Base-by-base conservation (phyloP, 2,113 vertebrate species). In the Petrocephalus microphthalmus region DNA sequence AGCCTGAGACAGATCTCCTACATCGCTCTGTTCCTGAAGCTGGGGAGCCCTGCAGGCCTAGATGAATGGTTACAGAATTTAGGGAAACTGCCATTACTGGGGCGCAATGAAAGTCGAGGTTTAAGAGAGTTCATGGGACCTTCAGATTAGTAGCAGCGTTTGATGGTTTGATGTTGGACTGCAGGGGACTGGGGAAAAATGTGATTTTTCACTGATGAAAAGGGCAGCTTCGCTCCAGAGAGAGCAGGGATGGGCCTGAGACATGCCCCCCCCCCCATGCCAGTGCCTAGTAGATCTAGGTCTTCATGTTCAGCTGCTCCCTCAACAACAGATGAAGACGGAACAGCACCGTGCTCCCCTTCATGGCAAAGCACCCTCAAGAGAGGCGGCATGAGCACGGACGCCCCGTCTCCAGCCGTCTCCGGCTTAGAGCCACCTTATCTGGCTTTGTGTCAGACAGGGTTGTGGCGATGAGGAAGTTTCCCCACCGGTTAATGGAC, bases 131-230 rank as follows among this genome's bases (percentile, higher is more conserved):
- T 85, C 51, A 49, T 20, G 47, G 42, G 89, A 52, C 52, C 67
- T 86, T 54, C 22, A 53, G 49, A 54, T 45, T 25, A 17, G 47
- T 52, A 15, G 7, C 22, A 49, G 49, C 10, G 22, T n/a, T n/a
- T n/a, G n/a, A n/a, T 42, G 42, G 42, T 85, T 85, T 85, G 49
- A 53, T 2, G 7, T n/a, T 33, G 56, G 22, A 60, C 56, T n/a
- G 2, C 56, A 60, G 56, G 56, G 56, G 7, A n/a, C 22, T 7
- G 20, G 56, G 20, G 22, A 7, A 57, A 49, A 57, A 57, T 22
- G 52, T 67, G 74, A 92, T 90, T 91, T 91, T 91, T 91, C 91
- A 90, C 42, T 22, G 89, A 87, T 89, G 45, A 90, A 91, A 91
- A 88, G 84, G 78, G 74, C 29, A 42, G 78, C 78, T 22, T 49